Conservation (phyloP, 2,113 vertebrate genomes). For the Notechis scutatus region DNA sequence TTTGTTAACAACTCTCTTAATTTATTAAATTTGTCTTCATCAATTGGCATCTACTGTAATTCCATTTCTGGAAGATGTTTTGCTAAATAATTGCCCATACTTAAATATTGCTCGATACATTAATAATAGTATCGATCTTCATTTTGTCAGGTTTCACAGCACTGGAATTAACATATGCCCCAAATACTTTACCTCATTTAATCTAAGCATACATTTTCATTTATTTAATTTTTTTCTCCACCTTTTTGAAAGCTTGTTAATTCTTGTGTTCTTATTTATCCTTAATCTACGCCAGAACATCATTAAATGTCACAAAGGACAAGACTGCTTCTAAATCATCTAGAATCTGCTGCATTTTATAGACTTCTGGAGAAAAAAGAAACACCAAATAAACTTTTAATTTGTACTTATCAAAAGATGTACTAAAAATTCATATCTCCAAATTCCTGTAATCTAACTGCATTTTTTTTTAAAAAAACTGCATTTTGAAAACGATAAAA, state of each 20-base stretch:
- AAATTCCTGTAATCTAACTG: neutral
- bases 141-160: neutral
- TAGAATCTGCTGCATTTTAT: neutral
- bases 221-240: neutral
- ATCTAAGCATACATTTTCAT: neutral
- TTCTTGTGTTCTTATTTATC: neutral
- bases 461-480: neutral
- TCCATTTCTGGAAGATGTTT: neutral
- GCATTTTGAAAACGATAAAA: neutral
- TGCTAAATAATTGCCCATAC: neutral
- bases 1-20: neutral
- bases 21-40: neutral
- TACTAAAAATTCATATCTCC: neutral
- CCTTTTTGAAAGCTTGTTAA: neutral
- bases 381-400: neutral
- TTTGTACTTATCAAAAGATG: neutral
- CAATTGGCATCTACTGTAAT: neutral
- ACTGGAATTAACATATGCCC: neutral
- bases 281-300: neutral
- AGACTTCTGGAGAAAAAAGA: neutral
- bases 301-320: neutral
- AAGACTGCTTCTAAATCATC: neutral
- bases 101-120: neutral
- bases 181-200: neutral
- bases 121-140: neutral